Base-by-base conservation (phyloP, 1,140 invertebrate genomes). In the Drosophila lowei region DNA sequence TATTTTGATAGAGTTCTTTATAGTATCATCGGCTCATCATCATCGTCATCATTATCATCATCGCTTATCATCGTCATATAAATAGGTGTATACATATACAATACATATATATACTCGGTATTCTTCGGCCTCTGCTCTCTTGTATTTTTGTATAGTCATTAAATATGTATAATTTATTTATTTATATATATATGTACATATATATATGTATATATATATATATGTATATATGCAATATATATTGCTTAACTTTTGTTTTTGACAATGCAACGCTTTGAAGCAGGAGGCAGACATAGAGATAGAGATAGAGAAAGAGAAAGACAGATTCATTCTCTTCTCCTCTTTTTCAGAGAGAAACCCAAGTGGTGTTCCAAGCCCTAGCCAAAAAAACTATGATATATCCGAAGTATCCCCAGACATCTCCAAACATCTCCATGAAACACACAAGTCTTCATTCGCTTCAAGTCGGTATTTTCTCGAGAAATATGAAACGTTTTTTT, bases 181-280 rank as follows among this genome's bases (percentile, higher is more conserved):
- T 18, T 18, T 66, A 65, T 64, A 71, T 64, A 41, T 57, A 79
- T 78, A 58, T n/a, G n/a, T n/a, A n/a, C n/a, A n/a, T 66, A 65
- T 64, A 71, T 64, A 28, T 70, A 65, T 66, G 38, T 56, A 54
- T 76, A 59, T 49, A 53, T 71, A 47, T 65, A 65, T 63, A 61
- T 79, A 79, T 84, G 63, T 85, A 73, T 85, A 85, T 63, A 62
- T 56, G 80, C 80, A 85, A 85, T 80, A 58, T 61, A 80, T 85
- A 74, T 85, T 86, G 81, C 81, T 77, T 85, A 81, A 85, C 83
- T 85, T 56, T 44, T 56, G 38, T 41, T 53, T 53, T 70, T 73
- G 81, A 85, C 80, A 85, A 85, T 85, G 80, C 80, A 85, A 85
- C 73, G 80, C 80, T 77, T 73, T 88, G 74, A 86, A 86, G 81